Conservation (phyloP, 2,113 vertebrate genomes). For the Solea senegalensis region DNA sequence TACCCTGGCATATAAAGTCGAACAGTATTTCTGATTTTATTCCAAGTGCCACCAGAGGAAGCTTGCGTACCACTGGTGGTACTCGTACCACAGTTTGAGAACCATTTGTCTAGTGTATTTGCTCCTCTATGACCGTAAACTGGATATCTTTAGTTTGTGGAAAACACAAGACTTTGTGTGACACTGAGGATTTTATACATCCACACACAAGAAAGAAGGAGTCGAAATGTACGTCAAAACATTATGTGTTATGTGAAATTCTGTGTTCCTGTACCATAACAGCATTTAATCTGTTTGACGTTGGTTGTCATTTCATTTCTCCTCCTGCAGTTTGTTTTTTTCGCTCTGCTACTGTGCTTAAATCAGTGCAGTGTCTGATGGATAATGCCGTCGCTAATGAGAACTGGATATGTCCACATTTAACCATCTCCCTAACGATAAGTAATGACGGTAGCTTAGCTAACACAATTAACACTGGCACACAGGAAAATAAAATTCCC, state of each 20-base stretch:
- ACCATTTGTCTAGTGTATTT: too few species aligned
- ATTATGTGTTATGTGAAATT: constrained; percentile 4
- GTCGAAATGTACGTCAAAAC: background rate
- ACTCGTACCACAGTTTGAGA: too few species aligned
- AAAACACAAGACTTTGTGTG: too few species aligned
- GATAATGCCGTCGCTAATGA: constrained; percentile 58
- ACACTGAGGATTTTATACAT: too few species aligned
- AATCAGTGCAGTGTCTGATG: constrained; percentile 51
- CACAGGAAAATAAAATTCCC: constrained; percentile 65
- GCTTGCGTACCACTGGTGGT: too few species aligned
- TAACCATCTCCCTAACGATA: constrained; percentile 66
- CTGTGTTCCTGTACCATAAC: background rate
- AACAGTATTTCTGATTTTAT: too few species aligned
- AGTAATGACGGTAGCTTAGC: constrained; percentile 68
- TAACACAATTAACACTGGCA: constrained; percentile 69
- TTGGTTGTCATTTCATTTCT: constrained; percentile 15
- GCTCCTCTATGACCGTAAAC: too few species aligned
- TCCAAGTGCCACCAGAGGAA: too few species aligned
- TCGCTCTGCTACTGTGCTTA: constrained; percentile 28
- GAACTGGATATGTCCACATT: constrained; percentile 60
- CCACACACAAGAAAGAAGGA: background rate
- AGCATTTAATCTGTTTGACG: background rate
- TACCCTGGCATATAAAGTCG: too few species aligned
- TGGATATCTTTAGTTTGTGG: too few species aligned
- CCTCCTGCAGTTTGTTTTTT: constrained; percentile 8